Evolutionary conservation across 1,140 invertebrate genomes (phyloP).

Genomic region (Drosophila pallidifrons): DNA sequence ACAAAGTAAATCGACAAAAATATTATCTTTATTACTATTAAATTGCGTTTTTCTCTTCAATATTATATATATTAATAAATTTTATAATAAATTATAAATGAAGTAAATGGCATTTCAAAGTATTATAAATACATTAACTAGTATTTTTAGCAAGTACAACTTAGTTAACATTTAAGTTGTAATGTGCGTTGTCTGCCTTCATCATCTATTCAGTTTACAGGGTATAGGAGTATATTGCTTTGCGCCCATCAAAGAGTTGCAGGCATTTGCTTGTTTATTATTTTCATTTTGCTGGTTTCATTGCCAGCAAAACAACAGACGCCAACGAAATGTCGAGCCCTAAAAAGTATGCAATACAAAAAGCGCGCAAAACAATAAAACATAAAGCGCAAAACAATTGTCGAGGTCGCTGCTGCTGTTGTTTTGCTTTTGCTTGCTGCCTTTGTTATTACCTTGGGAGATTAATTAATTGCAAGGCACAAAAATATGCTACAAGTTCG

Average conservation of each 20-base stretch:
- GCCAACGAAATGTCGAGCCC: neutral
- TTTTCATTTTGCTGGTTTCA: conserved; percentile 24
- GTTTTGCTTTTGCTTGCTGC: conserved; percentile 36
- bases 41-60: too few species aligned
- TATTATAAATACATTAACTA: too few species aligned
- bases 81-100: too few species aligned
- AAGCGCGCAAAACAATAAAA: conserved; percentile 66
- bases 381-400: conserved; percentile 70
- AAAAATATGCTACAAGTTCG: conserved; percentile 77
- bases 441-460: conserved; percentile 80
- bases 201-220: neutral
- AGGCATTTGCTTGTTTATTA: conserved; percentile 18
- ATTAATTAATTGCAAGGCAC: conserved; percentile 77
- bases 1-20: too few species aligned
- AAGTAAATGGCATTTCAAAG: too few species aligned
- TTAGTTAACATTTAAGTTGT: too few species aligned
- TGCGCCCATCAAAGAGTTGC: conserved; percentile 47
- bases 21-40: too few species aligned
- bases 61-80: too few species aligned
- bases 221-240: conserved; percentile 7
- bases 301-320: conserved; percentile 31
- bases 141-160: too few species aligned
- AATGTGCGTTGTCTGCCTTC: neutral
- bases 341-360: conserved; percentile 37
- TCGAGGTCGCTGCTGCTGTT: conserved; percentile 41